Percentiles rank a stretch among this genome's conserved stretches.
Conservation (phyloP, 2,113 vertebrate genomes). For the Lepidothrix coronata region DNA sequence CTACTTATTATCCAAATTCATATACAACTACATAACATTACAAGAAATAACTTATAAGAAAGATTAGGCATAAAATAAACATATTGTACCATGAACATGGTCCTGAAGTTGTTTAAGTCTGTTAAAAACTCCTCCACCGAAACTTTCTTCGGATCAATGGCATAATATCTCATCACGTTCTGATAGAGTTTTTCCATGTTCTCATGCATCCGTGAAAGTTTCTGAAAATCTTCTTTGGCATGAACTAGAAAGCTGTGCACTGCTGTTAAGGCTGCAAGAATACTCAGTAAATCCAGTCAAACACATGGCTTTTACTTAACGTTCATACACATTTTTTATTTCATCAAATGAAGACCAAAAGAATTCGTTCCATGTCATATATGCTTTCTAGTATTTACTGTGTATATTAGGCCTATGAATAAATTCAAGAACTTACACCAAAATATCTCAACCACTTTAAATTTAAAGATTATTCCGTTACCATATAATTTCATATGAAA, state of each 20-base stretch:
- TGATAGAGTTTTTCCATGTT: slow-evolving; percentile 90
- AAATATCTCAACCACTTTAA: not conserved
- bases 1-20: not conserved
- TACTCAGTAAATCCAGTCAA: not conserved
- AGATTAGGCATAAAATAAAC: not conserved
- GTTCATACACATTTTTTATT: not conserved
- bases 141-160: slow-evolving; percentile 91
- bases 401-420: not conserved
- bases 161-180: slow-evolving; percentile 86
- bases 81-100: slow-evolving; percentile 85
- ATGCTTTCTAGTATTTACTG: not conserved
- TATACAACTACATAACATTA: not conserved
- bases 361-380: not conserved
- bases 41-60: not conserved
- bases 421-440: not conserved
- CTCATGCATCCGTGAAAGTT: slow-evolving; percentile 83
- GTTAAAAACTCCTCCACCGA: slow-evolving; percentile 92
- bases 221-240: slow-evolving; percentile 87
- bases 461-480: not conserved
- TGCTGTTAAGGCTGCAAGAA: slow-evolving; percentile 78
- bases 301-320: not conserved
- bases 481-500: not conserved
- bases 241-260: slow-evolving; percentile 84
- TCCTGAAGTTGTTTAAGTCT: slow-evolving; percentile 92
- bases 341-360: not conserved